A percentile compares a stretch with the other conserved stretches of the same genome.
Evolutionary conservation across 2,888 invertebrate species (phyloP).

Genomic region (Caenorhabditis afra): DNA sequence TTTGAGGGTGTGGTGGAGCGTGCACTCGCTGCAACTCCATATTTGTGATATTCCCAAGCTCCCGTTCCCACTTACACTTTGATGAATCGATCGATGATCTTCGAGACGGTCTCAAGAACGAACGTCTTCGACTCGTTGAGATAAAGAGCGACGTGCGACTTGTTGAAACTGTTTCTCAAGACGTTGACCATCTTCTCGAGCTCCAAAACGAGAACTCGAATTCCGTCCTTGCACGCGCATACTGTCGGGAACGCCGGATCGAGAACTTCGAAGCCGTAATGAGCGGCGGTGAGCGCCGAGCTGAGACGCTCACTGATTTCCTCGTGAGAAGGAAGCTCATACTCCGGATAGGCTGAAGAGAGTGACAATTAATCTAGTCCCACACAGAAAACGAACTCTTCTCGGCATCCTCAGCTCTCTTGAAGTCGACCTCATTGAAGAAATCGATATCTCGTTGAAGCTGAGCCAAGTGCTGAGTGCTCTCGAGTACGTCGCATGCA

Average conservation of each 20-base stretch:
- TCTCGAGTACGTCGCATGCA: slow-evolving; percentile 31
- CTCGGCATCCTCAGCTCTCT: background rate
- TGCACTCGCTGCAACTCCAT: slow-evolving; percentile 16
- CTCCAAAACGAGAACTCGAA: slow-evolving; percentile 9
- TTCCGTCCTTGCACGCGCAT: slow-evolving; percentile 25
- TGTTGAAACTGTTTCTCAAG: background rate
- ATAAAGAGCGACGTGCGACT: background rate
- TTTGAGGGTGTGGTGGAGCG: slow-evolving; percentile 13
- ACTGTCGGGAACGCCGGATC: slow-evolving; percentile 9
- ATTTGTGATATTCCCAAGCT: background rate
- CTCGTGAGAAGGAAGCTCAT: slow-evolving; percentile 1
- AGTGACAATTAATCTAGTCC: no score
- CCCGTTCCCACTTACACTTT: slow-evolving; percentile 5
- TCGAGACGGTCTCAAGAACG: slow-evolving; percentile 5
- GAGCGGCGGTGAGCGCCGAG: slow-evolving; percentile 8
- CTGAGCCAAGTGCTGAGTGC: slow-evolving; percentile 29
- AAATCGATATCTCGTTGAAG: slow-evolving; percentile 28
- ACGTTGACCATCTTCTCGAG: slow-evolving; percentile 26
- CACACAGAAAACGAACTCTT: no score
- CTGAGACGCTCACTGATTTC: slow-evolving; percentile 10
- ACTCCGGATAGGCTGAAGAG: background rate
- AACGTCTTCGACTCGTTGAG: slow-evolving; percentile 11
- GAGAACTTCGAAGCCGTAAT: slow-evolving; percentile 30
- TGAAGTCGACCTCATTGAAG: slow-evolving; percentile 10
- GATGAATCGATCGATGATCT: slow-evolving; percentile 14